Evolutionary conservation across 2,888 invertebrate species (phyloP).

Genomic region (Calameuta pallipes): DNA sequence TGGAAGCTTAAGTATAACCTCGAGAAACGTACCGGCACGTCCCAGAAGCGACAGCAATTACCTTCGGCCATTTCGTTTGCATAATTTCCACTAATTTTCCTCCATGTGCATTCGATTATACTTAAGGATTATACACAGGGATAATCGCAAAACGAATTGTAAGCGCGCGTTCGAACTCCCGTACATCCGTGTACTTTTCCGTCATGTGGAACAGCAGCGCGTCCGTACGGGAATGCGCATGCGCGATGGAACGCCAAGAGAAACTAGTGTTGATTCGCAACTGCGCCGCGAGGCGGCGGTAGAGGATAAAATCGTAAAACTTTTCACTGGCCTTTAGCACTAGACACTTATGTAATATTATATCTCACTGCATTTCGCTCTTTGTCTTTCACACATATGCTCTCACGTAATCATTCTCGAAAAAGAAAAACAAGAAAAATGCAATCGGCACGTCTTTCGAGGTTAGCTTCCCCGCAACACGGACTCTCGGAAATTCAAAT

Average conservation of each 20-base stretch:
- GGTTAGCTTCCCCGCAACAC: background rate
- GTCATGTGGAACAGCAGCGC: background rate
- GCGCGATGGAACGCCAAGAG: background rate
- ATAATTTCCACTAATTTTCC: background rate
- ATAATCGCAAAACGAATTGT: background rate
- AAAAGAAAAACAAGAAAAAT: background rate
- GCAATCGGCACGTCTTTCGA: background rate
- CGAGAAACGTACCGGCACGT: background rate
- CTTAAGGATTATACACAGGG: background rate
- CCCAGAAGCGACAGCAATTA: background rate
- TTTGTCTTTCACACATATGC: background rate
- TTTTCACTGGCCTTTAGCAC: background rate
- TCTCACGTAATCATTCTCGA: background rate
- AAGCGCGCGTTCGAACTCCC: background rate
- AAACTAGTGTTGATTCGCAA: background rate
- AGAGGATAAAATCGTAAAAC: background rate
- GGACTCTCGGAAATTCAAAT: background rate
- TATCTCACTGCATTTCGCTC: background rate
- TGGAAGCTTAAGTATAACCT: background rate
- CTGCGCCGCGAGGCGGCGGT: background rate
- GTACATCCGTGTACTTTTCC: background rate
- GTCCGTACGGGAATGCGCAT: background rate
- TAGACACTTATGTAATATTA: background rate
- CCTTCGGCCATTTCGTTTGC: background rate
- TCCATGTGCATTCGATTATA: background rate